These are phyloP conservation scores for Nymphalis polychloros DNA, from an alignment of 2,888 invertebrate species.

Conservation along the genomic window DNA sequence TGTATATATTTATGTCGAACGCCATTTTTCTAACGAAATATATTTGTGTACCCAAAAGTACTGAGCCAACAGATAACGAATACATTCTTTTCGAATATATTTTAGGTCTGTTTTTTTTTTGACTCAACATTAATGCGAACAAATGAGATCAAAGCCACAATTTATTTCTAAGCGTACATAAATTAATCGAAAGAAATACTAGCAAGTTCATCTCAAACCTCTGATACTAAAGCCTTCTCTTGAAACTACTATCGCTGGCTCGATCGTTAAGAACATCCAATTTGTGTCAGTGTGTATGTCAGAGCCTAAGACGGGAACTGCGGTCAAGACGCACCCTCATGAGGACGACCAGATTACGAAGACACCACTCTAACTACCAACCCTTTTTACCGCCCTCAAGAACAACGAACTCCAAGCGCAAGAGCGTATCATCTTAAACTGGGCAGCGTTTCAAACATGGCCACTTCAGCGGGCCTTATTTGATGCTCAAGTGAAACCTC, in stretches of 20 bases:
- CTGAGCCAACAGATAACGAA: too few relatives aligned
- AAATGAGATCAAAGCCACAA: not conserved
- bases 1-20: too few relatives aligned
- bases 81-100: too few relatives aligned
- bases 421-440: slow-evolving; percentile 52
- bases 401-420: slow-evolving; percentile 53
- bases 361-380: slow-evolving; percentile 47
- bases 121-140: too few relatives aligned
- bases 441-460: slow-evolving; percentile 62
- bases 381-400: slow-evolving; percentile 50
- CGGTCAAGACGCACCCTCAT: slow-evolving; percentile 62
- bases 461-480: slow-evolving; percentile 70
- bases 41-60: too few relatives aligned
- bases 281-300: slow-evolving; percentile 45
- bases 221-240: slow-evolving; percentile 24
- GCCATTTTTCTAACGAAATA: too few relatives aligned
- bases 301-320: slow-evolving; percentile 56
- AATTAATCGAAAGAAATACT: not conserved
- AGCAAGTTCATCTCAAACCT: slow-evolving; percentile 7
- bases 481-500: slow-evolving; percentile 53
- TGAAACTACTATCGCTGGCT: slow-evolving; percentile 19
- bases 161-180: not conserved
- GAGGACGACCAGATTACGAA: slow-evolving; percentile 53
- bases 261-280: slow-evolving; percentile 40
- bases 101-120: too few relatives aligned